phyloP scores from a whole-genome alignment of 2,888 invertebrate genomes.

The Steinernema hermaphroditum region DNA sequence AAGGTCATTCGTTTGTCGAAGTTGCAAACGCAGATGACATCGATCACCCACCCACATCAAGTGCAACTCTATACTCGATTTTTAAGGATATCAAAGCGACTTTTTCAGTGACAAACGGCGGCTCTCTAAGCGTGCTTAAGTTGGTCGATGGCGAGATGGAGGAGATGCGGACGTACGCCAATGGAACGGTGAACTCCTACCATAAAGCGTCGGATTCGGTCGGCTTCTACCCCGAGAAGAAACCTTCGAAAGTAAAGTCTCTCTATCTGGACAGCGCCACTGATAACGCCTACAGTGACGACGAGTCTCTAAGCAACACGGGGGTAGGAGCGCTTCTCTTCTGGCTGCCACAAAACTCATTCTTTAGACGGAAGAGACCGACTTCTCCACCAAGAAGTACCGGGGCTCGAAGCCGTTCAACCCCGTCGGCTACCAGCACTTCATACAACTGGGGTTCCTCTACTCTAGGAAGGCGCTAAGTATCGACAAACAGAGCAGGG shows the following conservation, averaged over 20 bases:
- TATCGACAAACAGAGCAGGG: slow-evolving; percentile 32
- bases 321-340: not conserved
- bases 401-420: not conserved
- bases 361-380: slow-evolving; percentile 14
- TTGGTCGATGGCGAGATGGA: slow-evolving; percentile 6
- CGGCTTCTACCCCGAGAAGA: not conserved
- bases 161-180: slow-evolving; percentile 9
- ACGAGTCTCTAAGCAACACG: slow-evolving; percentile 1
- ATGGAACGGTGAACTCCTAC: not conserved
- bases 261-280: not conserved
- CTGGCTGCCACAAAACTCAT: not conserved
- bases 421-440: slow-evolving; percentile 28
- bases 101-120: not conserved
- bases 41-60: too few relatives aligned
- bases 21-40: too few relatives aligned
- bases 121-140: slow-evolving; percentile 4
- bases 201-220: not conserved
- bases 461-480: slow-evolving; percentile 32
- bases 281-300: slow-evolving; percentile 5
- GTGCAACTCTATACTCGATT: too few relatives aligned
- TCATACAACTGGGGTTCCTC: slow-evolving; percentile 31
- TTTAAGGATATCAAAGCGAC: too few relatives aligned
- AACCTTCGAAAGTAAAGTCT: not conserved
- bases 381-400: not conserved
- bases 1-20: too few relatives aligned